Evolutionary conservation across 2,888 invertebrate species (phyloP), one percentile per base, ranked within the genome.

Genomic region (Tetrapedia diversipes): DNA sequence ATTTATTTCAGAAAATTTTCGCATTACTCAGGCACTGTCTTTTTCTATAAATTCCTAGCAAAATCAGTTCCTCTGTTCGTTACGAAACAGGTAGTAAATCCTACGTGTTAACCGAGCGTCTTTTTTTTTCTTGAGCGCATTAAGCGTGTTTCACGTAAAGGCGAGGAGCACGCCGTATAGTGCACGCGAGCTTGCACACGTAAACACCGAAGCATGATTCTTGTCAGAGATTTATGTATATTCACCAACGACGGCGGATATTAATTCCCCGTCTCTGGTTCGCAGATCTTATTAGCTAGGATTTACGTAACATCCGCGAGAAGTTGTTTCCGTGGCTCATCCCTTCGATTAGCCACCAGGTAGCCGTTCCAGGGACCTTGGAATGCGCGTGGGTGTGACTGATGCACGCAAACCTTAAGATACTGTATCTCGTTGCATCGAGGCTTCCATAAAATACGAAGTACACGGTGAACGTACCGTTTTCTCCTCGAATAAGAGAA

Each of bases 241-340:
- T 45, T 47, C 57, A 49, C 37, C 49, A 24, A 32, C 34, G 32
- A 63, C 60, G 60, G 56, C 51, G 61, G 81, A 82, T 76, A 71
- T 67, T 69, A 78, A 59, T 79, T 75, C 56, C n/a, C n/a, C 59
- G 22, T 47, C 41, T 43, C 29, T 59, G 72, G 65, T 53, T 53
- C 8, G 54, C 63, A 69, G 63, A 65, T 70, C 63, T 69, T 74
- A 81, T 82, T 81, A 82, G 67, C 54, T 70, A 27, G 60, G 73
- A 73, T 73, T 72, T 76, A 76, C 61, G 66, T 61, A 66, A 76
- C 66, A 43, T 53, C 39, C 64, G 24, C 43, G 59, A 41, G 47
- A 71, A 47, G 47, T 53, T 59, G 53, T 64, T 66, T 75, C 72
- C 65, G 64, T 27, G 53, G 11, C n/a, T 54, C 14, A 34, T 37